Evolutionary conservation across 2,797 vertebrate genomes (phyloP), one percentile per base, ranked within the genome.

Genomic region (Tapera naevia): DNA sequence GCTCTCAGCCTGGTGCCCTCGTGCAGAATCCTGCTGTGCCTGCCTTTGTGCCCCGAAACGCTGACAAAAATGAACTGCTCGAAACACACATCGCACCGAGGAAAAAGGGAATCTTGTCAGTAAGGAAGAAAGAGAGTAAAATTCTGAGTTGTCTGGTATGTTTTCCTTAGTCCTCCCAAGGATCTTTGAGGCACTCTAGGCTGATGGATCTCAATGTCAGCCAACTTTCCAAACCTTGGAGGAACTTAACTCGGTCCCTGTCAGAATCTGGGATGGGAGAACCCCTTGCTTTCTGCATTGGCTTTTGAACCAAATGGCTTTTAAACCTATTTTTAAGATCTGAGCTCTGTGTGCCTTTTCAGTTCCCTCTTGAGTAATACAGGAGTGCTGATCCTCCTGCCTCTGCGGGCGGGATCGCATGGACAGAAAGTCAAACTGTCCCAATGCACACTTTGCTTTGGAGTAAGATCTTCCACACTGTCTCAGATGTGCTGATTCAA

Each of bases 401-500:
- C 74, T 94, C 56, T 94, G 93, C 92, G 84, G 56, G 7, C 0
- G 0, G 88, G 78, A 91, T 84, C 73, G 67, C 53, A 84, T 7
- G 0, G 32, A 12, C 83, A 80, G 78, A 81, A 79, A 86, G 86
- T 51, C 1, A 21, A 93, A 57, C 73, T 84, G 80, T 94, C 92
- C 86, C 88, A 89, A 1, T 61, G 56, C 94, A 82, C 80, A 2
- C 69, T 88, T 82, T 39, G 83, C 83, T 93, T 94, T 85, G n/a
- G 86, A 92, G 18, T 39, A 67, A 74, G 39, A 37, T 25, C 93
- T 95, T 95, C 94, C 60, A 89, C 91, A 90, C 86, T 1, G 0
- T 19, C 83, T 93, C 43, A 95, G 91, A 88, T 94, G 92, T 93
- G 80, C 78, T 87, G 93, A 90, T 94, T 84, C 69, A 64, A 95